These are phyloP conservation scores for Centruroides sculpturatus DNA, from an alignment of 1,140 invertebrate genomes.

Conservation along the genomic window DNA sequence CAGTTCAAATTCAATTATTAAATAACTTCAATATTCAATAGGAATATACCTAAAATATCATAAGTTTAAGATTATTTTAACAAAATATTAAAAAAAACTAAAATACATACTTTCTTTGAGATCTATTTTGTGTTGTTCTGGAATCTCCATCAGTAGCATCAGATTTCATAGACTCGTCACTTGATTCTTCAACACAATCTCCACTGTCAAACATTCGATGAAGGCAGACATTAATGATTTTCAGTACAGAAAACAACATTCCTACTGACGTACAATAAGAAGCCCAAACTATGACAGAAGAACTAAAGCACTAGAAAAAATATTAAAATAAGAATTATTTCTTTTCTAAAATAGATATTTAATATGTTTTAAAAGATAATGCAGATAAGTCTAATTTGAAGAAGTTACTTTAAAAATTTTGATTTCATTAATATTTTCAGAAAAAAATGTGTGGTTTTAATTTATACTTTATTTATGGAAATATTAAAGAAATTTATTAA, in stretches of 20 bases:
- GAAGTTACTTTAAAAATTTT: neutral
- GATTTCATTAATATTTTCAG: too few species aligned
- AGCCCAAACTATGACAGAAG: constrained; percentile 52
- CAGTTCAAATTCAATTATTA: neutral
- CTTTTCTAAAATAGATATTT: neutral
- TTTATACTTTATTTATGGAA: too few species aligned
- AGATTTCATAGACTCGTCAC: constrained; percentile 18
- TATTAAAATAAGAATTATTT: neutral
- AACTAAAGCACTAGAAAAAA: constrained; percentile 5
- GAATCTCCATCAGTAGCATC: constrained; percentile 9
- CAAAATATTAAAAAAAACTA: neutral
- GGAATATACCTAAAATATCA: neutral
- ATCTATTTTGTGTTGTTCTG: constrained; percentile 3
- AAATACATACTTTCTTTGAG: constrained; percentile 8
- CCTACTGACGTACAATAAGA: constrained; percentile 70
- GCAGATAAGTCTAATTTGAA: neutral
- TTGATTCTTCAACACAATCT: constrained; percentile 56
- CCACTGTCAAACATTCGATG: constrained; percentile 93
- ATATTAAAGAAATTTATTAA: too few species aligned
- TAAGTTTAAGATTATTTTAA: neutral
- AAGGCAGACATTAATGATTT: constrained; percentile 76
- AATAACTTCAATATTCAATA: neutral
- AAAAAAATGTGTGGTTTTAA: too few species aligned
- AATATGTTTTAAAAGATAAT: neutral
- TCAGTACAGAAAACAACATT: constrained; percentile 63